Evolutionary conservation across 2,797 vertebrate species (phyloP).

Genomic region (Chrysocyon brachyurus): DNA sequence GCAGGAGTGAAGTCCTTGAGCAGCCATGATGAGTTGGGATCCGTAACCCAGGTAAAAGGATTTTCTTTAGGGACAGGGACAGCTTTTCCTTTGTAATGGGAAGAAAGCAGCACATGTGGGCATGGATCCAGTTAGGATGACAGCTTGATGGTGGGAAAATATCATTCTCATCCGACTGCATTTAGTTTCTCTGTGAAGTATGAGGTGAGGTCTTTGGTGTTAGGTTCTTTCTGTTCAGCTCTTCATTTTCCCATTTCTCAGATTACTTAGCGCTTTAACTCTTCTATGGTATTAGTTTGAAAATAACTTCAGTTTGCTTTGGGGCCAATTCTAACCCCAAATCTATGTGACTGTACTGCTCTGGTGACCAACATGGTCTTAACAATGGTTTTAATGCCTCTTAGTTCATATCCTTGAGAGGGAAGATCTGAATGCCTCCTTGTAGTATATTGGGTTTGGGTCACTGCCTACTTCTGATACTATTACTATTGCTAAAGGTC

Average conservation of each 20-base stretch:
- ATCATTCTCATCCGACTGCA: not conserved
- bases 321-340: not conserved
- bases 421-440: not conserved
- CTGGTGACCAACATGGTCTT: not conserved
- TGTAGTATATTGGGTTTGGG: not conserved
- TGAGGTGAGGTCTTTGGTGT: not conserved
- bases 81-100: not conserved
- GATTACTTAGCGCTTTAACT: not conserved
- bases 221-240: not conserved
- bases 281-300: not conserved
- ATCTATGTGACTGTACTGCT: not conserved
- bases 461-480: not conserved
- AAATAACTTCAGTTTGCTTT: not conserved
- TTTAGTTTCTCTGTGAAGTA: conserved; percentile 4
- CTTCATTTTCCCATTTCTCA: conserved; percentile 16
- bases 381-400: not conserved
- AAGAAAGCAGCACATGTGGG: not conserved
- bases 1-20: not conserved
- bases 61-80: not conserved
- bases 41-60: not conserved
- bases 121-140: not conserved
- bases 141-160: not conserved
- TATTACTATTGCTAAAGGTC: not conserved
- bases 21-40: not conserved
- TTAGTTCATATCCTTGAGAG: not conserved